Evolutionary conservation across 2,797 vertebrate species (phyloP).

Genomic region (Micropoecilia bifurca): DNA sequence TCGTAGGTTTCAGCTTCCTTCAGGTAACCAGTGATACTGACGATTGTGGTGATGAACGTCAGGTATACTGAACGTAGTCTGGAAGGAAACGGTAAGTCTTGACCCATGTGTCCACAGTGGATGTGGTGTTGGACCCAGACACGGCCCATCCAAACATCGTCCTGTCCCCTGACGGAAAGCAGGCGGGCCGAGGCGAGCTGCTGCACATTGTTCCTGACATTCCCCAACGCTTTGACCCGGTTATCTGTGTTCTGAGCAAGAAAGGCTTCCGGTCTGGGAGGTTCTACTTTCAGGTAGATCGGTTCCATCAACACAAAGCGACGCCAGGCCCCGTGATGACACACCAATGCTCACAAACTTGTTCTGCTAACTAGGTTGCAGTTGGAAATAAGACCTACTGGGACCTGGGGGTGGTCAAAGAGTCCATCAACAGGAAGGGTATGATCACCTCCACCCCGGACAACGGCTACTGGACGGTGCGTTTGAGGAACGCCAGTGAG

Average conservation of each 20-base stretch:
- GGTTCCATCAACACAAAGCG: background rate
- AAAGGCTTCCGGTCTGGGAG: constrained; percentile 75
- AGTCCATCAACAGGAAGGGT: constrained; percentile 80
- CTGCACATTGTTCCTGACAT: constrained; percentile 72
- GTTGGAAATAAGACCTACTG: constrained; percentile 81
- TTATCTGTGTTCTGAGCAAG: constrained; percentile 81
- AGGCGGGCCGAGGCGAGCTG: constrained; percentile 70
- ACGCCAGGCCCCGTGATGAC: background rate
- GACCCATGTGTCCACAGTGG: constrained; percentile 40
- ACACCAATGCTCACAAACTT: background rate
- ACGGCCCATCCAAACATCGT: constrained; percentile 82
- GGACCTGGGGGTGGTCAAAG: constrained; percentile 83
- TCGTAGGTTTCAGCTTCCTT: background rate
- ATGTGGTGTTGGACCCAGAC: constrained; percentile 79
- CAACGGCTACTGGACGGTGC: constrained; percentile 78
- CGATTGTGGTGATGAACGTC: background rate
- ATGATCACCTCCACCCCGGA: constrained; percentile 78
- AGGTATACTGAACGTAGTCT: background rate
- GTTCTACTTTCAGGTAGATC: constrained; percentile 80
- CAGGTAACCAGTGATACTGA: background rate
- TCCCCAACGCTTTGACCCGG: constrained; percentile 79
- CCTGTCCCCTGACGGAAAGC: constrained; percentile 77
- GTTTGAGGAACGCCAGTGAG: constrained; percentile 69
- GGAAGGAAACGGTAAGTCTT: background rate
- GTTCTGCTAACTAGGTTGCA: constrained; percentile 67